Conservation (phyloP, 2,888 invertebrate genomes). For the Epinotia ramella region DNA sequence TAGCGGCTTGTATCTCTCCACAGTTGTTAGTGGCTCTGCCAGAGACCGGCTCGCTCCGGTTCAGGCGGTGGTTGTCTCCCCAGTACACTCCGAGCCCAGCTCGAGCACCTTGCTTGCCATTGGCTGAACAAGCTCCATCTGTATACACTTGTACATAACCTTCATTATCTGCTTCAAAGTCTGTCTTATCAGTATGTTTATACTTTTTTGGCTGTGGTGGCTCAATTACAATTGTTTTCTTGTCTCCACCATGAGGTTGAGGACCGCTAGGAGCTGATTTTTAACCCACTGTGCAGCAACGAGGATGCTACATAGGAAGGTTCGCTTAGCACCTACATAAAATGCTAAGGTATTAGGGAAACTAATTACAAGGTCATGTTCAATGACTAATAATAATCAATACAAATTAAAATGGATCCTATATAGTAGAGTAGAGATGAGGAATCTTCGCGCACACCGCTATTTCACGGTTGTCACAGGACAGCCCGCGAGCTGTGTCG, state of each 20-base stretch:
- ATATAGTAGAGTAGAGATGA: too few relatives aligned
- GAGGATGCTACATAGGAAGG: too few relatives aligned
- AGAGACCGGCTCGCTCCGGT: constrained; percentile 90
- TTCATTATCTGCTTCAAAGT: constrained; percentile 76
- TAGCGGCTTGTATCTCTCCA: constrained; percentile 97
- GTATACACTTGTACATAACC: constrained; percentile 90
- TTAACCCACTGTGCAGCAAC: too few relatives aligned
- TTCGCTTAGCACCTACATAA: too few relatives aligned
- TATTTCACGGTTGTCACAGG: too few relatives aligned
- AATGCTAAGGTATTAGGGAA: too few relatives aligned
- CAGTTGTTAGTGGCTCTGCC: constrained; percentile 97
- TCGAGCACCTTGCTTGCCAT: constrained; percentile 90
- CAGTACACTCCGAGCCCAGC: constrained; percentile 98
- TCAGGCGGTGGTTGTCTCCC: constrained; percentile 90
- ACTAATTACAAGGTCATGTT: too few relatives aligned
- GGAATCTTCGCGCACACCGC: too few relatives aligned
- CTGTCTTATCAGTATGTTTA: constrained; percentile 53
- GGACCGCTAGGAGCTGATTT: constrained; percentile 56
- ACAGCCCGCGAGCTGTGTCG: too few relatives aligned
- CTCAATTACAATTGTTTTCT: constrained; percentile 70
- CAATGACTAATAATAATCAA: too few relatives aligned
- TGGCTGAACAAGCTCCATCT: constrained; percentile 96
- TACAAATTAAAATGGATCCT: too few relatives aligned
- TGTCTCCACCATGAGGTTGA: constrained; percentile 40
- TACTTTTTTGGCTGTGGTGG: constrained; percentile 60